These are phyloP conservation scores for Acanthosepion pharaonis DNA, from an alignment of 2,888 invertebrate species.

Conservation along the genomic window DNA sequence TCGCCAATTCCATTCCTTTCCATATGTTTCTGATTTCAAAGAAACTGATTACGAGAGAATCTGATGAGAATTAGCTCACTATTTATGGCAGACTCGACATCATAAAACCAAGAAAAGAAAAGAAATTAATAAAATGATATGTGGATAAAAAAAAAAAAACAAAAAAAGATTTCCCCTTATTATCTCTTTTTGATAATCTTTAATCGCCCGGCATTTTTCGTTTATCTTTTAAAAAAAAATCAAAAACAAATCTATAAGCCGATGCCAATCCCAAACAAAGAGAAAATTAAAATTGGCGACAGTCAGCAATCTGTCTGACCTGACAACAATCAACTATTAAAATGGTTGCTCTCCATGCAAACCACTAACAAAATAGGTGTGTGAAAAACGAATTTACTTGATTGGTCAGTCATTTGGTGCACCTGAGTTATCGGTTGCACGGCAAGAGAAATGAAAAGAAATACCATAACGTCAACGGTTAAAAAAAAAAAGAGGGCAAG, in stretches of 20 bases:
- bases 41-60: neutral
- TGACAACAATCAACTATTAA: neutral
- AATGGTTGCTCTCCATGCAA: neutral
- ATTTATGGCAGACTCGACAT: neutral
- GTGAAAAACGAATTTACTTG: neutral
- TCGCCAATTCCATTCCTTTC: too few relatives aligned
- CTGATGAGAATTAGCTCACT: neutral
- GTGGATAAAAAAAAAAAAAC: neutral
- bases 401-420: neutral
- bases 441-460: neutral
- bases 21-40: neutral
- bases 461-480: too few relatives aligned
- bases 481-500: too few relatives aligned
- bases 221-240: neutral
- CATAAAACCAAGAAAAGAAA: neutral
- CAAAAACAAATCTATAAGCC: neutral
- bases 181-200: neutral
- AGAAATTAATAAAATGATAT: neutral
- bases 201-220: neutral
- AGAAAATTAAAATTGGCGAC: neutral
- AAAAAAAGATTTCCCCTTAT: neutral
- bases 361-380: neutral
- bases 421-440: neutral
- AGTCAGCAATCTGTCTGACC: neutral
- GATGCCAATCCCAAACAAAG: neutral